These are phyloP conservation scores for Linnaemya tessellans DNA, from an alignment of 2,888 invertebrate species.

Conservation along the genomic window DNA sequence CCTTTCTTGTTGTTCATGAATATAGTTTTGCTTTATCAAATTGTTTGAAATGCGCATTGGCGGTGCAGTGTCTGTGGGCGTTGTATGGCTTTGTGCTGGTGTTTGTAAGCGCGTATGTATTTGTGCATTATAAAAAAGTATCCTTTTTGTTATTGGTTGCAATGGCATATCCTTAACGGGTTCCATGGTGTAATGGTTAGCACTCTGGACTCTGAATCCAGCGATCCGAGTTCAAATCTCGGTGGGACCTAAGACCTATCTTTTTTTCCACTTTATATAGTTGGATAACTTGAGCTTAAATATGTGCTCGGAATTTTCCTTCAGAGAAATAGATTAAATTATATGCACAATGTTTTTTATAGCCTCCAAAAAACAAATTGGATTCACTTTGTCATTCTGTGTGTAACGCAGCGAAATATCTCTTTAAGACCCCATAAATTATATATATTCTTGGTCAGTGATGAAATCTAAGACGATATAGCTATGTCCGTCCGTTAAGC, in stretches of 20 bases:
- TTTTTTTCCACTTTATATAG: constrained; percentile 6
- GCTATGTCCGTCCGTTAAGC: too few species aligned
- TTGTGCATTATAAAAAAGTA: constrained; percentile 36
- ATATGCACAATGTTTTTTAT: too few species aligned
- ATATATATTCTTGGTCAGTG: too few species aligned
- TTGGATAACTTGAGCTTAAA: neutral
- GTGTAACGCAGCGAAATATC: too few species aligned
- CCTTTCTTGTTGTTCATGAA: neutral
- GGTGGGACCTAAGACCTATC: constrained; percentile 78
- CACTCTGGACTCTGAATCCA: constrained; percentile 82
- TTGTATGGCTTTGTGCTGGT: neutral
- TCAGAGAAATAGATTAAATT: too few species aligned
- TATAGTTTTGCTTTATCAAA: neutral
- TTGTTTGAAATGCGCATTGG: constrained; percentile 39
- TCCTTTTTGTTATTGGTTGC: constrained; percentile 47
- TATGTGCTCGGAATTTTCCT: too few species aligned
- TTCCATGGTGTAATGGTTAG: constrained; percentile 82
- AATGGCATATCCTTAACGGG: constrained; percentile 73
- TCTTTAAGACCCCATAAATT: too few species aligned
- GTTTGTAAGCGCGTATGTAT: constrained; percentile 41
- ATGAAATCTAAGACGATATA: too few species aligned
- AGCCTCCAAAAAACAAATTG: too few species aligned
- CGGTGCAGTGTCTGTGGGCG: constrained; percentile 1
- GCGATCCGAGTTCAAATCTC: constrained; percentile 82
- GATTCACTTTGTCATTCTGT: too few species aligned